phyloP scores from a whole-genome alignment of 1,140 invertebrate genomes.

The Parasteatoda tepidariorum region DNA sequence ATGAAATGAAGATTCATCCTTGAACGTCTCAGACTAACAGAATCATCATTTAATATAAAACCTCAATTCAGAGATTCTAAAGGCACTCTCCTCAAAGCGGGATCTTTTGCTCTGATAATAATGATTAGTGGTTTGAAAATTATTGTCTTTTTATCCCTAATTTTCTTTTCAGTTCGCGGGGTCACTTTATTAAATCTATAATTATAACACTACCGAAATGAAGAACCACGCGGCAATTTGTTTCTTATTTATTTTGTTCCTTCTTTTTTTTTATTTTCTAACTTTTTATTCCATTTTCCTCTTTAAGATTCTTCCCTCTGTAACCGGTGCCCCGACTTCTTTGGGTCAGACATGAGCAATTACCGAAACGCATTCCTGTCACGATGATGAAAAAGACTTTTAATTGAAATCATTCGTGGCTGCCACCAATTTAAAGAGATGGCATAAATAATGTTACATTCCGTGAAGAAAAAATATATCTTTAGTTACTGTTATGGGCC shows the following conservation, averaged over 20 bases:
- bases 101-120: constrained; percentile 18
- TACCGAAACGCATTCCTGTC: not conserved
- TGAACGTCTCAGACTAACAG: no score
- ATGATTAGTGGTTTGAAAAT: constrained; percentile 45
- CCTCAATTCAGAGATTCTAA: no score
- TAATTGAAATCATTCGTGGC: not conserved
- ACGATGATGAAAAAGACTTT: not conserved
- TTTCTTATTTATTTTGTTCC: not conserved
- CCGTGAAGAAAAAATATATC: no score
- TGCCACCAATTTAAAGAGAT: not conserved
- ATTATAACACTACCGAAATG: constrained; percentile 42
- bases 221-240: not conserved
- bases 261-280: not conserved
- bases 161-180: constrained; percentile 19
- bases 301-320: not conserved
- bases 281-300: not conserved
- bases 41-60: no score
- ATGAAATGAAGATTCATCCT: no score
- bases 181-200: constrained; percentile 21
- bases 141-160: constrained; percentile 17
- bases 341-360: not conserved
- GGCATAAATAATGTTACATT: no score
- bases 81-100: constrained; percentile 10
- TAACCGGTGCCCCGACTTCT: not conserved
- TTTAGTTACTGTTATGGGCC: no score